Percentiles rank a stretch among this genome's conserved stretches.
Conservation (phyloP, 2,113 vertebrate species). For the Terrapene triunguis region DNA sequence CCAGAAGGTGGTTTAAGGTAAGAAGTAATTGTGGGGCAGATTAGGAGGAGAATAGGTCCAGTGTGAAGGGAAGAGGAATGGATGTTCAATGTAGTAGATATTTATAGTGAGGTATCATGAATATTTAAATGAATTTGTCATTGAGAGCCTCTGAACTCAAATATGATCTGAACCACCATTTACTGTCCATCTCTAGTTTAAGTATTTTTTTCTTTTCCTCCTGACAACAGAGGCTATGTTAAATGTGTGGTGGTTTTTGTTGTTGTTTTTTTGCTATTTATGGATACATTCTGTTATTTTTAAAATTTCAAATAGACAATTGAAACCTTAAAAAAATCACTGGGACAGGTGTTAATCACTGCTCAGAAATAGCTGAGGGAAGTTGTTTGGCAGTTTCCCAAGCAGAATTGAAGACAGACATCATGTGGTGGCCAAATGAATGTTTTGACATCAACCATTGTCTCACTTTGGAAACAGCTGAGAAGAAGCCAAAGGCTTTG, state of each 20-base stretch:
- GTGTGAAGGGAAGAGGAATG: neutral
- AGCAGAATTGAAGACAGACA: constrained; percentile 23
- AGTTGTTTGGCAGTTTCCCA: constrained; percentile 46
- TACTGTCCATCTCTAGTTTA: neutral
- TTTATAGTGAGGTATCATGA: neutral
- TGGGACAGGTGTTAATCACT: constrained; percentile 47
- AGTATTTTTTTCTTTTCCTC: neutral
- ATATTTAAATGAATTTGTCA: neutral
- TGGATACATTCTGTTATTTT: rapidly evolving
- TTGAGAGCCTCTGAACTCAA: neutral
- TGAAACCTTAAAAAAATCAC: constrained; percentile 23
- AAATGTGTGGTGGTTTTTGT: neutral
- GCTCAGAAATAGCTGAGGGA: constrained; percentile 37
- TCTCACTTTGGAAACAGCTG: constrained; percentile 37
- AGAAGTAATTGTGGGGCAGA: neutral
- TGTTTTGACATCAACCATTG: constrained; percentile 51
- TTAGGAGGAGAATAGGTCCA: neutral
- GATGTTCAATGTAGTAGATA: neutral
- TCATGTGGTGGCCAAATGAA: constrained; percentile 53
- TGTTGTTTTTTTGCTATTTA: neutral
- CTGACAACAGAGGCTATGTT: neutral
- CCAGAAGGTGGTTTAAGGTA: neutral
- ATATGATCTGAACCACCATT: neutral
- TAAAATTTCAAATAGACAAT: neutral
- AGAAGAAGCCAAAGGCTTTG: constrained; percentile 54